Evolutionary conservation across 2,888 invertebrate genomes (phyloP), one percentile per base, ranked within the genome.

Genomic region (Stenoptilia bipunctidactyla): DNA sequence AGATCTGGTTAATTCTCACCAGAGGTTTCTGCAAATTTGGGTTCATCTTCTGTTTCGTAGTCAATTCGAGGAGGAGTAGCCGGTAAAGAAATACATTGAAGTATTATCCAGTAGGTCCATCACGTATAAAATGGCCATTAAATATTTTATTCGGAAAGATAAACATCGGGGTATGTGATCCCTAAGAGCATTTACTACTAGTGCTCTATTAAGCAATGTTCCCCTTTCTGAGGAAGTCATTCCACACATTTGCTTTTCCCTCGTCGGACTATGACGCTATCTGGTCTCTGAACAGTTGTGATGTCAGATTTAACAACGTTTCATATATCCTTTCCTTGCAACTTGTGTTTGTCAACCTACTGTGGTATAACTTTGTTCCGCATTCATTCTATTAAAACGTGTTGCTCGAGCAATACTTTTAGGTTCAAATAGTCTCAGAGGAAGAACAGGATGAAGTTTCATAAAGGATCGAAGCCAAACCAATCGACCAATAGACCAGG

Each of bases 281-380:
- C 45, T n/a, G 67, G 63, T 44, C 53, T 64, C 42, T 69, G 64
- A 2, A 72, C 69, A 2, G 67, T 65, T 2, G 66, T 64, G 1
- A 68, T 47, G 0, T 62, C 68, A 1, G 62, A 59, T 48, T 71
- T 61, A 39, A 67, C 66, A 13, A 61, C 43, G 45, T 73, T 72
- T 46, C 51, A 72, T 35, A 72, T 66, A 45, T 66, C 52, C 33
- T 51, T 46, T 27, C 40, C 36, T n/a, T 36, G 13, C n/a, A 36
- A 13, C n/a, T 4, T 36, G 15, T 36, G 36, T 36, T 36, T 15
- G 27, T n/a, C 27, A 27, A 37, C n/a, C n/a, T 4, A 39, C 13
- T 27, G 15, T 15, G 10, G 36, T 39, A 35, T 39, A 15, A 33
- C 42, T 36, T 25, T 35, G 5, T 2, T 20, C 25, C 30, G 43